A percentile compares a stretch with the other conserved stretches of the same genome.
These are phyloP conservation scores for Quadriops clusia DNA, from an alignment of 2,888 invertebrate species.

Conservation along the genomic window DNA sequence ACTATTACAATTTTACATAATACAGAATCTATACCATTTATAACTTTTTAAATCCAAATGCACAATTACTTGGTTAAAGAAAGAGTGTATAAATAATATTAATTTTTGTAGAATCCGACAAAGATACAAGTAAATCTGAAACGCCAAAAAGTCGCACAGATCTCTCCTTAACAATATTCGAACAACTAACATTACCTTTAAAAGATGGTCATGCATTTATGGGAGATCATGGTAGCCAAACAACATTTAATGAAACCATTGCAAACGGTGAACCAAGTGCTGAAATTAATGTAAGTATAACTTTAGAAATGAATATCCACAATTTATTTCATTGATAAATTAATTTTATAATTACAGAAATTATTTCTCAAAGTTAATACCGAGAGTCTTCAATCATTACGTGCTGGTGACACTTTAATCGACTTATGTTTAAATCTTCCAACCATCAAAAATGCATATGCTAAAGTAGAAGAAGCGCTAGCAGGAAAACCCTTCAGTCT, in stretches of 20 bases:
- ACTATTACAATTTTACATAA: no score
- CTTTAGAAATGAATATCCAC: constrained; percentile 2
- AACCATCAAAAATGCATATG: constrained; percentile 48
- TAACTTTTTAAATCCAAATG: no score
- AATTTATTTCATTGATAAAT: constrained; percentile 3
- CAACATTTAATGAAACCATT: constrained; percentile 37
- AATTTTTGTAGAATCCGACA: constrained; percentile 16
- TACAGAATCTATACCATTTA: no score
- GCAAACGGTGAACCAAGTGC: constrained; percentile 34
- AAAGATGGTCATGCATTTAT: constrained; percentile 38
- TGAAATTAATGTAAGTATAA: constrained; percentile 37
- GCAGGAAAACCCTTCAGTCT: constrained; percentile 55
- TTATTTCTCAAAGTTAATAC: constrained; percentile 69
- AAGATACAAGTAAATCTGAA: constrained; percentile 34
- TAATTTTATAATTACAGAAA: constrained; percentile 42
- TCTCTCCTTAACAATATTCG: constrained; percentile 57
- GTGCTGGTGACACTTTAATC: constrained; percentile 70
- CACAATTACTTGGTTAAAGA: no score
- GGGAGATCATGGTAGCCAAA: constrained; percentile 35
- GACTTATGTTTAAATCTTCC: constrained; percentile 74
- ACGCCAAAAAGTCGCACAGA: constrained; percentile 54
- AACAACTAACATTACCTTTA: constrained; percentile 59
- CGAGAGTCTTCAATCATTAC: constrained; percentile 63
- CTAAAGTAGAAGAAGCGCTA: constrained; percentile 49
- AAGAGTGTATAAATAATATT: not conserved